phyloP scores from a whole-genome alignment of 2,888 invertebrate genomes.

The Agonopterix heracliana region DNA sequence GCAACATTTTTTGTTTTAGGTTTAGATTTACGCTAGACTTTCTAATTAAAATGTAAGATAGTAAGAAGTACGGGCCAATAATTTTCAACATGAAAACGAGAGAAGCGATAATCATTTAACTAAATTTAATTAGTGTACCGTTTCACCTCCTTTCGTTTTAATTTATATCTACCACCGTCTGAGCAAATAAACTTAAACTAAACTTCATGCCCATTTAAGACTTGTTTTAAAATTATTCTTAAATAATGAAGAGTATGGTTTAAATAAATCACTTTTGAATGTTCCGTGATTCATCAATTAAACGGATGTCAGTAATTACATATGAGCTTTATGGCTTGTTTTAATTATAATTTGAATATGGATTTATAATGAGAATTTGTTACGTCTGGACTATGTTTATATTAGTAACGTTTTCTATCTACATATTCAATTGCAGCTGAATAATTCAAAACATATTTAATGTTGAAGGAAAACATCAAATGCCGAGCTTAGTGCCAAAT shows the following conservation, averaged over 20 bases:
- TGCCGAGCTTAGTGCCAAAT: no score
- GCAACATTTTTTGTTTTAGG: no score
- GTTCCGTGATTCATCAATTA: slow-evolving; percentile 57
- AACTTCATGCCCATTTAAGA: slow-evolving; percentile 3
- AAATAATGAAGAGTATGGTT: slow-evolving; percentile 17
- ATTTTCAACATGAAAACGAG: no score
- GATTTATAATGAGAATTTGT: slow-evolving; percentile 39
- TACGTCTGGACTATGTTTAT: slow-evolving; percentile 27
- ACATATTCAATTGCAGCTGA: not conserved
- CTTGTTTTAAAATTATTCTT: slow-evolving; percentile 3
- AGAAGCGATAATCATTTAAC: not conserved
- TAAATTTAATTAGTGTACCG: slow-evolving; percentile 3
- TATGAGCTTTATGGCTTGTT: slow-evolving; percentile 38
- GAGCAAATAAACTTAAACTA: not conserved
- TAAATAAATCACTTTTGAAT: slow-evolving; percentile 39
- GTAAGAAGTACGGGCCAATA: no score
- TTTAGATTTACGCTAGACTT: no score
- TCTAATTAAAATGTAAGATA: no score
- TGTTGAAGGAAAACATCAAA: no score
- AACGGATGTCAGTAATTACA: slow-evolving; percentile 46
- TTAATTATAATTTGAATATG: slow-evolving; percentile 49
- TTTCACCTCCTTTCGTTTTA: slow-evolving; percentile 1
- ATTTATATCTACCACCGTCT: not conserved
- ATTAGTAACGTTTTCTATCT: slow-evolving; percentile 21
- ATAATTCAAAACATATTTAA: not conserved